A percentile compares a stretch with the other conserved stretches of the same genome.
Evolutionary conservation across 2,888 invertebrate species (phyloP).

Genomic region (Brachypterus glaber): DNA sequence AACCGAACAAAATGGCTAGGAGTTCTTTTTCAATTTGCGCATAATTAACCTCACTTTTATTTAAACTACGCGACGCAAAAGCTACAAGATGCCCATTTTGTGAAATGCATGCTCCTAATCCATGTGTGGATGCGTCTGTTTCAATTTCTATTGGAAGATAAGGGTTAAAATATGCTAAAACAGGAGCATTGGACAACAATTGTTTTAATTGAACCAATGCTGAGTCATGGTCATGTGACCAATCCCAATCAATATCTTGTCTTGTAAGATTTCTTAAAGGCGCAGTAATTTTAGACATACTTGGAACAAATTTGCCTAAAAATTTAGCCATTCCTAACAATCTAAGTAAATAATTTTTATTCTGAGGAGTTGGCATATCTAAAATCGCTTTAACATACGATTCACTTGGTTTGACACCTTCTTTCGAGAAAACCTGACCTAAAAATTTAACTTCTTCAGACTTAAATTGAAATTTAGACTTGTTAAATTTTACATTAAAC

Average conservation of each 20-base stretch:
- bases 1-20: conserved; percentile 29
- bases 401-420: conserved; percentile 15
- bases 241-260: conserved; percentile 17
- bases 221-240: conserved; percentile 17
- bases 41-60: too few relatives aligned
- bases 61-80: conserved; percentile 30
- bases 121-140: conserved; percentile 26
- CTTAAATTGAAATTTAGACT: conserved; percentile 15
- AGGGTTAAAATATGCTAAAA: conserved; percentile 23
- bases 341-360: conserved; percentile 19
- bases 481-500: conserved; percentile 19
- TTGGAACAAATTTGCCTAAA: conserved; percentile 22
- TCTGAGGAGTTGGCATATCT: conserved; percentile 17
- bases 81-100: conserved; percentile 30
- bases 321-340: conserved; percentile 22
- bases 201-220: conserved; percentile 19
- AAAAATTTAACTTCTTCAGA: conserved; percentile 16
- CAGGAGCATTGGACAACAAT: conserved; percentile 21
- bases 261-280: conserved; percentile 21
- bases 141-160: too few relatives aligned
- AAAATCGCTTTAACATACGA: conserved; percentile 20
- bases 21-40: conserved; percentile 37
- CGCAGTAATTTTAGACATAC: conserved; percentile 20
- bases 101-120: conserved; percentile 29
- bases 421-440: conserved; percentile 17